Base-by-base conservation (phyloP, 2,888 invertebrate species). In the Spatulosminthurus flaviceps region DNA sequence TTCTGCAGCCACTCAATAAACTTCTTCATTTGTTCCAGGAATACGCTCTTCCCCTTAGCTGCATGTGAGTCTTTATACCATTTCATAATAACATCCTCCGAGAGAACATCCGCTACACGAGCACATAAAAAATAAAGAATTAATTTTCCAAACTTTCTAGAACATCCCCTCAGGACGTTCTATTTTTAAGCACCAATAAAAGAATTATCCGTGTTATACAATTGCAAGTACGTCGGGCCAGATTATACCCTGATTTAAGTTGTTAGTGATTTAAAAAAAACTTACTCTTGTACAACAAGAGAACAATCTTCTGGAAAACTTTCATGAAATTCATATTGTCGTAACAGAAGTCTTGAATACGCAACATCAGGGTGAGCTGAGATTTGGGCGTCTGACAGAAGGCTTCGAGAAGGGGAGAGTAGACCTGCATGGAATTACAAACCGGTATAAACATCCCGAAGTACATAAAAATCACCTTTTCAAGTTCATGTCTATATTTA, bases 281-380 rank as follows among this genome's bases (percentile, higher is more conserved):
- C 90, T 88, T 88, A 93, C 94, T 95, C 92, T 96, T 97, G 90
- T 98, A 98, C 90, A 97, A 93, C 87, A 97, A 92, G 89, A 97
- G 92, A 87, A 98, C 93, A 87, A 98, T 96, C 90, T 97, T 97
- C 88, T 95, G 95, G 92, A 98, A 98, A 88, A 95, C 95, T 88
- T 96, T 95, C 95, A 98, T 96, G 89, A 98, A 98, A 88, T 94
- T 95, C 97, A 97, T 97, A 90, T 98, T 97, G 88, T 97, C 97
- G 89, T 98, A 98, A 89, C 97, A 98, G 89, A 94, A 98, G 88
- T 98, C 97, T 89, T 98, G 98, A 86, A 97, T 94, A 89, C 96
- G 95, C 85, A 94, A 90, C 87, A 98, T 91, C 85, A 98, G 91
- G 81, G 93, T 93, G 86, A 96, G 90, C 89, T 98, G 96, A 70